Base-by-base conservation (phyloP, 1,140 invertebrate genomes). In the Drosophila virilis region DNA sequence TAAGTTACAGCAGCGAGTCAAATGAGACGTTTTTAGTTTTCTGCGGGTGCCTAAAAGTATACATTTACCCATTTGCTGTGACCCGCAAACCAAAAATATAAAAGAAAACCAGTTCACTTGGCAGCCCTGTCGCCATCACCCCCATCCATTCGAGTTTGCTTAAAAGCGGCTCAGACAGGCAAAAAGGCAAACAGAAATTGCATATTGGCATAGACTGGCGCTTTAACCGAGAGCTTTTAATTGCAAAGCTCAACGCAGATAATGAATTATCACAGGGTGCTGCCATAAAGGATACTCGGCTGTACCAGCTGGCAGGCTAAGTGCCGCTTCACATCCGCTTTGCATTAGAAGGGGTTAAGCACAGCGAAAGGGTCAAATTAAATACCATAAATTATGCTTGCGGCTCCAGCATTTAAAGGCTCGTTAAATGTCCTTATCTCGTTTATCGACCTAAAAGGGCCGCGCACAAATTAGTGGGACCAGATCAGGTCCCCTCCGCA, bases 381-480 rank as follows among this genome's bases (percentile, higher is more conserved):
- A 85, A 70, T 71, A 50, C 37, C 42, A 76, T 88, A 79, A 86
- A 78, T 85, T 85, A 85, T 82, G 78, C 78, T 76, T 12, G 22
- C 22, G 70, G 64, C 51, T 66, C 71, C 35, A 77, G 66, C 82
- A 75, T 82, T 85, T 78, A 85, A 86, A 77, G 13, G 78, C 68
- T 82, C 78, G 78, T 82, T 88, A 82, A 79, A 78, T 52, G 42
- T 51, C 69, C 42, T 84, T 77, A 74, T 70, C 77, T 74, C 43
- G 38, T 64, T 68, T 61, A 69, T 72, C 69, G 69, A 35, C 37
- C 51, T 48, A 32, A 17, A 35, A 12, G 37, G 28, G 4, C 48
- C 22, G n/a, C 22, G 38, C 40, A 6, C 15, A 73, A 76, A 52
- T 66, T 46, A 61, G 61, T 50, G 35, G 33, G n/a, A 57, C 38